Conservation (phyloP, 2,797 vertebrate species). For the Furcifer pardalis region DNA sequence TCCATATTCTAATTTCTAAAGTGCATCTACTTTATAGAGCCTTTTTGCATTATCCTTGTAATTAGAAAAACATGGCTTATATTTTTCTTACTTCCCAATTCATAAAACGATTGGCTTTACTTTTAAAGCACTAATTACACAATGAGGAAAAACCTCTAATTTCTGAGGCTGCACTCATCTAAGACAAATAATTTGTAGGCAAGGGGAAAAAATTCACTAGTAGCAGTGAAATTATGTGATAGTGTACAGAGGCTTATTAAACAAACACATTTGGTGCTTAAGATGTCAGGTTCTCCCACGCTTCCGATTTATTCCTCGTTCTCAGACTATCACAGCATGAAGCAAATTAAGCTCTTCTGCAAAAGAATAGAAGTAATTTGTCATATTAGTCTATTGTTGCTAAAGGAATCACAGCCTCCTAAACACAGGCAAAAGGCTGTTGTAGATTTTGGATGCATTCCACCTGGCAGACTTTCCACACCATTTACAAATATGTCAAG, state of each 20-base stretch:
- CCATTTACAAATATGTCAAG: slow-evolving; percentile 11
- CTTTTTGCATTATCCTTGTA: slow-evolving; percentile 65
- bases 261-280: slow-evolving; percentile 43
- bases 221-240: slow-evolving; percentile 46
- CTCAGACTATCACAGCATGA: slow-evolving; percentile 35
- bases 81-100: slow-evolving; percentile 60
- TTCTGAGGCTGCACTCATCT: slow-evolving; percentile 53
- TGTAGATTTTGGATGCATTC: slow-evolving; percentile 4
- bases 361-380: slow-evolving; percentile 52
- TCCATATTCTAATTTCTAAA: slow-evolving; percentile 68
- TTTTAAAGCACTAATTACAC: slow-evolving; percentile 70
- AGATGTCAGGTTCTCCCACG: slow-evolving; percentile 34
- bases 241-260: slow-evolving; percentile 33
- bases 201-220: slow-evolving; percentile 39
- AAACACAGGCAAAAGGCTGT: slow-evolving; percentile 31
- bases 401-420: slow-evolving; percentile 36
- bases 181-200: slow-evolving; percentile 62
- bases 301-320: slow-evolving; percentile 29
- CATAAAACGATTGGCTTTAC: slow-evolving; percentile 61
- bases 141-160: slow-evolving; percentile 56
- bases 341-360: slow-evolving; percentile 34
- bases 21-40: slow-evolving; percentile 70
- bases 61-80: slow-evolving; percentile 67
- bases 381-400: slow-evolving; percentile 36
- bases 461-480: slow-evolving; percentile 34